phyloP scores from a whole-genome alignment of 2,113 vertebrate species.

The Panthera tigris region DNA sequence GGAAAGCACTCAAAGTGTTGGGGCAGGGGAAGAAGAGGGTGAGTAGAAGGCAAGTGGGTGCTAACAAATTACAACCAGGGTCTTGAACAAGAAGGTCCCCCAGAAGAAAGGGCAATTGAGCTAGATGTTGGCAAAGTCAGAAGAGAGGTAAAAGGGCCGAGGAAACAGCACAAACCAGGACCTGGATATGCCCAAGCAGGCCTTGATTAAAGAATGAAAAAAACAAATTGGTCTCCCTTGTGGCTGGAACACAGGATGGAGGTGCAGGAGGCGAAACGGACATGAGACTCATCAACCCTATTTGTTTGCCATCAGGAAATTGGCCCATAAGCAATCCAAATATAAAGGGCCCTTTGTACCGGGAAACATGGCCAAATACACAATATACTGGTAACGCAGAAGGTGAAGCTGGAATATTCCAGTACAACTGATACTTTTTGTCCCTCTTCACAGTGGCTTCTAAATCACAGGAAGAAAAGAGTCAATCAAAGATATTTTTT shows the following conservation, averaged over 20 bases:
- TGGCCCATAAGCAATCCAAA: not conserved
- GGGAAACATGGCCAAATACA: not conserved
- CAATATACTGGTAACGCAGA: not conserved
- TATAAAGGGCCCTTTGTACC: slow-evolving; percentile 29
- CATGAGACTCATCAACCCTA: not conserved
- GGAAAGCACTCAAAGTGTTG: not conserved
- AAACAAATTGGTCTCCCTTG: not conserved
- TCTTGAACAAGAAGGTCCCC: not conserved
- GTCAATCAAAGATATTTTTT: not conserved
- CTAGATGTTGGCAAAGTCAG: not conserved
- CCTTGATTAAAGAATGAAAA: not conserved
- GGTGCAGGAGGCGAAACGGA: not conserved
- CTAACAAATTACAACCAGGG: not conserved
- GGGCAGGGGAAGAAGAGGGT: not conserved
- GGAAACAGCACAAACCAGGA: not conserved
- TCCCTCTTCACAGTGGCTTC: not conserved
- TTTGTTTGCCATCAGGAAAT: slow-evolving; percentile 41
- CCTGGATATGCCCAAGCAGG: not conserved
- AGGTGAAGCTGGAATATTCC: not conserved
- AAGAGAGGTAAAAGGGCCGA: not conserved
- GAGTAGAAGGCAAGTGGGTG: not conserved
- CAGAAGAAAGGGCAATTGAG: not conserved
- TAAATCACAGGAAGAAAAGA: not conserved
- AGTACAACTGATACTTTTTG: not conserved
- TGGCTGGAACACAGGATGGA: not conserved